A percentile compares a stretch with the other conserved stretches of the same genome.
Evolutionary conservation across 2,888 invertebrate species (phyloP).

Genomic region (Drosophila subquinaria): DNA sequence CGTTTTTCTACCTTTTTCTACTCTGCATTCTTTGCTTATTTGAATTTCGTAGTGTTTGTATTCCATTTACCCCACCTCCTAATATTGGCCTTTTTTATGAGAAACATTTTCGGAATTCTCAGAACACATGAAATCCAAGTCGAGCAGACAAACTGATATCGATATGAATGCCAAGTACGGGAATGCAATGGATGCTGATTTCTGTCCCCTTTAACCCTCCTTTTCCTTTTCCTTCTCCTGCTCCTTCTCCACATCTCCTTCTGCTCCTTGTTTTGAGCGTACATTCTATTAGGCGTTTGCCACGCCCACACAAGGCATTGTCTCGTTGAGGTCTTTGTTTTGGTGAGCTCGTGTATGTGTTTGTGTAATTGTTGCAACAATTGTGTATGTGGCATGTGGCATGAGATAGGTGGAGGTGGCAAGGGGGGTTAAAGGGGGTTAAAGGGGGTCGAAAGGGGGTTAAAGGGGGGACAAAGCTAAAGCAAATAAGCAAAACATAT

Average conservation of each 20-base stretch:
- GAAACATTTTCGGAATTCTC: no score
- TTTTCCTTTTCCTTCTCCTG: no score
- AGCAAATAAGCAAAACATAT: constrained; percentile 64
- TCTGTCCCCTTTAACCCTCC: neutral
- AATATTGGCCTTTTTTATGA: no score
- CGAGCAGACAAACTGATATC: no score
- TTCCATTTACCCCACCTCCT: no score
- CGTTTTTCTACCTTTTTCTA: no score
- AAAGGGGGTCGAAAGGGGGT: constrained; percentile 1
- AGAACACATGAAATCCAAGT: no score
- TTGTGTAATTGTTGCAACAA: constrained; percentile 78
- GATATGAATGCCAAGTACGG: no score
- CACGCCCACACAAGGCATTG: constrained; percentile 40
- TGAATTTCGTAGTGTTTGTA: no score
- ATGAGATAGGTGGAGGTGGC: neutral
- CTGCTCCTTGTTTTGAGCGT: neutral
- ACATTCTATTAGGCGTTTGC: constrained; percentile 13
- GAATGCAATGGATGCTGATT: no score
- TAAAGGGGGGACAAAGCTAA: constrained; percentile 26
- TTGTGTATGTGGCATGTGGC: constrained; percentile 51
- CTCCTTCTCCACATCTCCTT: no score
- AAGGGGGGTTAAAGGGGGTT: neutral
- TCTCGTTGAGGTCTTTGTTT: constrained; percentile 50
- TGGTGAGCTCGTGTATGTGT: constrained; percentile 58
- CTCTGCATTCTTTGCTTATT: no score